Base-by-base conservation (phyloP, 1,140 invertebrate genomes). In the Manduca sexta region DNA sequence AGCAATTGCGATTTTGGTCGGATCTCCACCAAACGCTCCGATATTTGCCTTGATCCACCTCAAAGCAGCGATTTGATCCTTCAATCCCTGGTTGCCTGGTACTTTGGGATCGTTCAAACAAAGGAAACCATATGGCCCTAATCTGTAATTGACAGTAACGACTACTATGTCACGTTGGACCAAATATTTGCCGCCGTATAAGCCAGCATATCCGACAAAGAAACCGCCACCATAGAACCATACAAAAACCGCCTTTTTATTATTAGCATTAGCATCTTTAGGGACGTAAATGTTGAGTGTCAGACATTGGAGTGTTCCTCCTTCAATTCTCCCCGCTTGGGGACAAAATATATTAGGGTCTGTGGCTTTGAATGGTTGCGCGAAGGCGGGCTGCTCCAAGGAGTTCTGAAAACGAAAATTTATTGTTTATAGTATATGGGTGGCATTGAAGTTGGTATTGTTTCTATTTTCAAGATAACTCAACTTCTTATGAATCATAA, bases 181-280 rank as follows among this genome's bases (percentile, higher is more conserved):
- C 7, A 91, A 83, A 58, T 89, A 83, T 54, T 88, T 82, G 6
- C 87, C 84, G 2, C 78, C 49, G n/a, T 80, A 60, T 7, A 55
- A 56, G 6, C 49, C 57, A 31, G 60, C 69, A 3, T 60, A 88
- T 14, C 86, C 88, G 1, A 73, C 47, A 3, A 78, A 60, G 60
- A 92, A 92, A 13, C 79, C 89, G 13, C 93, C 93, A 6, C 92
- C 93, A 65, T 93, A 90, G 26, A 94, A 89, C 75, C 86, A 94
- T 1, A 93, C 87, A 74, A 94, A 88, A 0, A 94, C 91, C 0
- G 92, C 89, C 5, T 66, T 43, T 17, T 35, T 38, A 7, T 45
- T 37, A 10, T 46, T 33, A 6, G 11, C 13, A 2, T 14, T 39
- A 10, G 16, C 35, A 12, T 41, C 46, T 12, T 51, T 43, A n/a